These are phyloP conservation scores for Masticophis lateralis DNA, from an alignment of 2,797 vertebrate species.

Conservation along the genomic window DNA sequence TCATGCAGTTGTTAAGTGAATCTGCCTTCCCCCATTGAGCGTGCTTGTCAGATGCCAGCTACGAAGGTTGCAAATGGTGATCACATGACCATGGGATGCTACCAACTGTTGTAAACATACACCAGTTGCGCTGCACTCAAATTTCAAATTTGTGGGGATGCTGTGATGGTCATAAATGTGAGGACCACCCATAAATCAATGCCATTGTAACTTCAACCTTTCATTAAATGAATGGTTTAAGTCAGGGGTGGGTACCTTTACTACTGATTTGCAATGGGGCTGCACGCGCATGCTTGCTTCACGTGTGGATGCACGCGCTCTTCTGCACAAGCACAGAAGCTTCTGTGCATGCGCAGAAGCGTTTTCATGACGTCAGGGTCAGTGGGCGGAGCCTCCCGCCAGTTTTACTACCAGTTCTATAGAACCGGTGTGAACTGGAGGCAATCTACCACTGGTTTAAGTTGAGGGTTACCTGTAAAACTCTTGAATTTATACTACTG, in stretches of 20 bases:
- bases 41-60: not conserved
- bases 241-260: too few relatives aligned
- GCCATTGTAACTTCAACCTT: not conserved
- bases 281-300: too few relatives aligned
- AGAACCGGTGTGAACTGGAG: too few relatives aligned
- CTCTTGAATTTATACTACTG: not conserved
- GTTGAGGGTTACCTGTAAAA: not conserved
- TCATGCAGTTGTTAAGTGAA: not conserved
- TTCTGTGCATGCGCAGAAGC: too few relatives aligned
- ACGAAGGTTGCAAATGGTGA: not conserved
- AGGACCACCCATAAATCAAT: not conserved
- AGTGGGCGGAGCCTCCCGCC: too few relatives aligned
- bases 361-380: too few relatives aligned
- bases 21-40: not conserved
- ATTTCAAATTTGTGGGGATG: not conserved
- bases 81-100: not conserved
- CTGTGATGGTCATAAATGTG: not conserved
- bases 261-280: too few relatives aligned
- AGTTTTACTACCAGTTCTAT: too few relatives aligned
- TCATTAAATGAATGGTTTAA: not conserved
- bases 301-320: too few relatives aligned
- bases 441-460: not conserved
- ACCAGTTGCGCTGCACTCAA: not conserved
- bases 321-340: too few relatives aligned
- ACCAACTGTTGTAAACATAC: not conserved